Evolutionary conservation across 2,888 invertebrate species (phyloP).

Genomic region (Eupithecia centaureata): DNA sequence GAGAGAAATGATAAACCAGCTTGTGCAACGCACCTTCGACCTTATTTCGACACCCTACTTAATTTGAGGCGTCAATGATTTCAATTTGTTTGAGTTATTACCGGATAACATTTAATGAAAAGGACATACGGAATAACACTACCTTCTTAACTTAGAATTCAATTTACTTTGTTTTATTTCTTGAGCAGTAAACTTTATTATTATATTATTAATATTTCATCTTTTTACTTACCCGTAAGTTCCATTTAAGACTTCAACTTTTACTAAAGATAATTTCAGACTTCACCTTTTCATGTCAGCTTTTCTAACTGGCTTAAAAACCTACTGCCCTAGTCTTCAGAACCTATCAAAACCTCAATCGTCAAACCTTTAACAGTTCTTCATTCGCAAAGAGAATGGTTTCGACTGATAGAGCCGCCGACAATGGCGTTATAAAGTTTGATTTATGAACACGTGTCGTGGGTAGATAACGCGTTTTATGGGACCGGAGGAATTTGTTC

Average conservation of each 20-base stretch:
- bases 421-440: conserved; percentile 36
- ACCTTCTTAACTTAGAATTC: no score
- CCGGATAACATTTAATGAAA: neutral
- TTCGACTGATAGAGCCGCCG: conserved; percentile 18
- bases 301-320: neutral
- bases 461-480: conserved; percentile 32
- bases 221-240: no score
- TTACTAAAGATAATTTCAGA: no score
- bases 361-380: neutral
- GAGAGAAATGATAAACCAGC: conserved; percentile 21
- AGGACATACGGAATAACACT: no score
- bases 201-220: no score
- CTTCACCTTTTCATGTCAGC: neutral
- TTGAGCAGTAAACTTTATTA: no score
- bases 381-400: conserved; percentile 28
- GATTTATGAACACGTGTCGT: conserved; percentile 31
- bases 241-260: no score
- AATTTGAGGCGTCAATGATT: conserved; percentile 16
- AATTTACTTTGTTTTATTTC: no score
- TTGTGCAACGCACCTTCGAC: conserved; percentile 21
- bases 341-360: neutral
- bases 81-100: conserved; percentile 2
- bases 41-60: conserved; percentile 29
- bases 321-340: no score
- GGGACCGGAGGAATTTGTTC: conserved; percentile 34